phyloP scores from a whole-genome alignment of 2,888 invertebrate genomes.

The Plebejus anna region DNA sequence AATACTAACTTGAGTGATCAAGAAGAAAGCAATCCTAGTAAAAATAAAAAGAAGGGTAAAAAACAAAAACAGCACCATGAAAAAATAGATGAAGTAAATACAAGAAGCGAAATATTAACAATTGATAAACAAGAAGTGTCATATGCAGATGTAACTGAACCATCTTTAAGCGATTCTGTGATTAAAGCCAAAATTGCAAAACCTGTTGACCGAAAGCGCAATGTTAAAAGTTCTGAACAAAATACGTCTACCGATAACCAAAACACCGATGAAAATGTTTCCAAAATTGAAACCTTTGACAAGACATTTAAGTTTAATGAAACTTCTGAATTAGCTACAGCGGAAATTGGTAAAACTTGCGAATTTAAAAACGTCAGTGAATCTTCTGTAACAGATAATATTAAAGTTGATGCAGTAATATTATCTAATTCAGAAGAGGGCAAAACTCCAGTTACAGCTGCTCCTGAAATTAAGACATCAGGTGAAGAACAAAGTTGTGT shows the following conservation, averaged over 20 bases:
- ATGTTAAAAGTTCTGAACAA: constrained; percentile 39
- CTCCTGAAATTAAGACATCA: background rate
- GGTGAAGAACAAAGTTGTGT: background rate
- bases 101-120: constrained; percentile 31
- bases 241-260: background rate
- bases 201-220: constrained; percentile 61
- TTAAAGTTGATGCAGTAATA: background rate
- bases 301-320: background rate
- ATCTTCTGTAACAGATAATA: background rate
- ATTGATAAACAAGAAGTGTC: background rate
- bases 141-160: background rate
- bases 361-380: background rate
- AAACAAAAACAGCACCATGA: constrained; percentile 37
- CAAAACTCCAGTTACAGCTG: background rate
- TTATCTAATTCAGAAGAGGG: background rate
- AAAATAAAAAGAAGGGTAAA: constrained; percentile 39
- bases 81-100: constrained; percentile 41
- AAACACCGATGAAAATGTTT: background rate
- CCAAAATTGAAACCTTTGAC: background rate
- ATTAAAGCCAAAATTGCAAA: constrained; percentile 60
- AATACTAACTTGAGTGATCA: constrained; percentile 32
- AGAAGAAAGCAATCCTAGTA: constrained; percentile 42
- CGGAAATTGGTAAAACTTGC: background rate
- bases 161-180: background rate
- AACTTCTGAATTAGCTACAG: background rate